A percentile compares a stretch with the other conserved stretches of the same genome.
Conservation (phyloP, 2,888 invertebrate species). For the Margaritifera margaritifera region DNA sequence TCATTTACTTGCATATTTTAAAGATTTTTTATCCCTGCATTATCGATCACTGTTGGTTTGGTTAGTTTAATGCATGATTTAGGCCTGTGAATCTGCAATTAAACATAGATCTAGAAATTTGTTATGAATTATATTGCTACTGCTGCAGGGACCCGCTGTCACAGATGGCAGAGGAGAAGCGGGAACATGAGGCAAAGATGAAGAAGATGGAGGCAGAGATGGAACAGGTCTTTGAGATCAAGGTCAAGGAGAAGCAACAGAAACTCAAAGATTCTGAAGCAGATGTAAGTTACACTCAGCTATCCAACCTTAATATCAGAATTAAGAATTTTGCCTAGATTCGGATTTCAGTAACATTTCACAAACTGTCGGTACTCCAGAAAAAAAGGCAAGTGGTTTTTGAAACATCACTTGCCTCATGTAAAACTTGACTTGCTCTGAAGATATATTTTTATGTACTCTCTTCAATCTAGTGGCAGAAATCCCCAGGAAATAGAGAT, state of each 20-base stretch:
- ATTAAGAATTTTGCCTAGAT: neutral
- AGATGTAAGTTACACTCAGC: constrained; percentile 78
- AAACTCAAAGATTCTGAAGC: constrained; percentile 96
- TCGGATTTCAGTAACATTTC: neutral
- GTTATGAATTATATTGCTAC: no score
- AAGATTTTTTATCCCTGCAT: no score
- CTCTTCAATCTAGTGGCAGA: no score
- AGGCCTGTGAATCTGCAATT: no score
- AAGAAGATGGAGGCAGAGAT: constrained; percentile 99
- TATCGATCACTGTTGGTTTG: no score
- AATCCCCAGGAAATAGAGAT: no score
- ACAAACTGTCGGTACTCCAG: neutral
- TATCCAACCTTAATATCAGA: neutral
- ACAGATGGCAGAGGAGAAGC: constrained; percentile 98
- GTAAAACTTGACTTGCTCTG: no score
- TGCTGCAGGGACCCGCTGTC: constrained; percentile 92
- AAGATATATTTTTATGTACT: no score
- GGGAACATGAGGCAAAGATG: constrained; percentile 96
- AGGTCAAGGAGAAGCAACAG: constrained; percentile 95
- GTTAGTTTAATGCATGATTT: no score
- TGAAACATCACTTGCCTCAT: neutral
- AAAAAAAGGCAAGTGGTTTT: neutral
- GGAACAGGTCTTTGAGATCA: constrained; percentile 99
- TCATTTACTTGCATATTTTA: no score
- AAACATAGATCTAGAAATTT: no score